phyloP scores from a whole-genome alignment of 2,797 vertebrate genomes.

The Dermochelys coriacea region DNA sequence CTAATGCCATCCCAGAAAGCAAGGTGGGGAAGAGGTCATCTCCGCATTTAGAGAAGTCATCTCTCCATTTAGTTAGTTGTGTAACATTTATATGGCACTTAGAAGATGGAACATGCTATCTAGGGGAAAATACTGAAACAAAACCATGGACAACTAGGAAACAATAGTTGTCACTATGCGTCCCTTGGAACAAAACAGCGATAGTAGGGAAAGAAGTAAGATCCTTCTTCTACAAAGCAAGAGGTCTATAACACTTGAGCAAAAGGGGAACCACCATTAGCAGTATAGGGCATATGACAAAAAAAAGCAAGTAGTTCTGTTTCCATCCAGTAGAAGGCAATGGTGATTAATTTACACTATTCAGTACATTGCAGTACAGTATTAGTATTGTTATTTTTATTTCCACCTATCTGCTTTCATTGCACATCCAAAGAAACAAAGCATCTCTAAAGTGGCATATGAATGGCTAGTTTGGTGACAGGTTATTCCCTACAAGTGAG shows the following conservation, averaged over 20 bases:
- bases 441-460: background rate
- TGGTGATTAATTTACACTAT: background rate
- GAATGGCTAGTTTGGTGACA: background rate
- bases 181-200: background rate
- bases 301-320: background rate
- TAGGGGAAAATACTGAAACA: background rate
- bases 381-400: background rate
- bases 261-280: background rate
- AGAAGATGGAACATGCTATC: background rate
- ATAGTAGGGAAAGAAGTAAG: background rate
- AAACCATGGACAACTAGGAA: background rate
- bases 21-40: background rate
- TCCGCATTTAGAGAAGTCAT: background rate
- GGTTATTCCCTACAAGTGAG: background rate
- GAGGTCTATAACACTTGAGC: background rate
- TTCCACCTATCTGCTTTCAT: background rate
- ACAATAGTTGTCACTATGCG: background rate
- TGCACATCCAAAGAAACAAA: background rate
- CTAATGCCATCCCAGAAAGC: background rate
- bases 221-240: background rate
- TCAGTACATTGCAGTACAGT: background rate
- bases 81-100: background rate
- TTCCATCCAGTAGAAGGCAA: background rate
- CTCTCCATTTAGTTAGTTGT: background rate
- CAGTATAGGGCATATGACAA: background rate